A percentile compares a stretch with the other conserved stretches of the same genome.
These are phyloP conservation scores for Neolamprologus ventralis DNA, from an alignment of 2,113 vertebrate species.

Conservation along the genomic window DNA sequence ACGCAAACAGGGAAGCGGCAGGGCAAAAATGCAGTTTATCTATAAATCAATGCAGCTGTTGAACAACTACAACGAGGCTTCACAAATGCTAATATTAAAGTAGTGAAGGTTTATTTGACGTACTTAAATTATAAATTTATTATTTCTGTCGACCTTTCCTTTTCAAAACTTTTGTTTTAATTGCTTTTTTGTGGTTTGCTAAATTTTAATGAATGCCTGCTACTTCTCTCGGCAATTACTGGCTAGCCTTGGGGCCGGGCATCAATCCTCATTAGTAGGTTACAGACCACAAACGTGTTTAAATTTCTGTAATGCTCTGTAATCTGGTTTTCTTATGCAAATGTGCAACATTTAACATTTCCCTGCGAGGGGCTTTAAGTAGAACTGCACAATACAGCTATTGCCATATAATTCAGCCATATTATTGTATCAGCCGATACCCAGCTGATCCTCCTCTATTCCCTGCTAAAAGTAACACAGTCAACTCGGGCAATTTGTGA, in stretches of 20 bases:
- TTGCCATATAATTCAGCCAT: background rate
- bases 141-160: background rate
- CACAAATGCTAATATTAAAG: background rate
- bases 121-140: rapidly evolving
- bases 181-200: background rate
- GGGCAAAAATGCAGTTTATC: background rate
- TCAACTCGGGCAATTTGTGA: rapidly evolving
- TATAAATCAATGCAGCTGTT: background rate
- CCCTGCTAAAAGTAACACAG: background rate
- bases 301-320: background rate
- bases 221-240: background rate
- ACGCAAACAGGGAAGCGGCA: background rate
- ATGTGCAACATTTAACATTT: background rate
- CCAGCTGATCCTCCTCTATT: background rate
- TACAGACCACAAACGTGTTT: background rate
- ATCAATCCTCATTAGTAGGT: background rate
- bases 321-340: background rate
- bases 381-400: background rate
- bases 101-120: background rate
- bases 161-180: background rate
- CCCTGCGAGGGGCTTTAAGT: background rate
- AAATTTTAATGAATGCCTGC: background rate
- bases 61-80: background rate
- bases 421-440: background rate
- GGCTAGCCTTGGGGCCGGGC: background rate